A percentile compares a stretch with the other conserved stretches of the same genome.
phyloP scores from a whole-genome alignment of 2,113 vertebrate genomes.

The Solea solea region DNA sequence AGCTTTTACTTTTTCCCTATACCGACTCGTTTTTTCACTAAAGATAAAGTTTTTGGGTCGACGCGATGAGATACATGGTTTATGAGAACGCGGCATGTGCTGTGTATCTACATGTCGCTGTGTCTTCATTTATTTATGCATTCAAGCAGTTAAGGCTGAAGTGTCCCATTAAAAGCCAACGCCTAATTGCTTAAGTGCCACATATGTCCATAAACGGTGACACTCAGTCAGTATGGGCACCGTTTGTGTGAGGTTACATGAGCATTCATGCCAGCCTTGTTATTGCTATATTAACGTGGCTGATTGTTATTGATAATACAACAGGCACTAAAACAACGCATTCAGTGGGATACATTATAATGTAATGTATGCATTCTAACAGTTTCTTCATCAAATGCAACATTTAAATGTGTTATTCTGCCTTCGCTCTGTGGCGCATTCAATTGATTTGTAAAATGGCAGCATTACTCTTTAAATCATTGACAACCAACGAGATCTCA shows the following conservation, averaged over 20 bases:
- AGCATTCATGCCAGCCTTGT: not conserved
- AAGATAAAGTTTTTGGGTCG: not conserved
- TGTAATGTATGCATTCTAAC: not conserved
- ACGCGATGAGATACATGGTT: not conserved
- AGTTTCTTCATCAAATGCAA: not conserved
- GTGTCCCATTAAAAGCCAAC: constrained; percentile 18
- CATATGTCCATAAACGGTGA: not conserved
- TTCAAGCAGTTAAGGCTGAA: not conserved
- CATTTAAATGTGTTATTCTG: not conserved
- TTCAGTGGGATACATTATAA: not conserved
- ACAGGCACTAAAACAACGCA: not conserved
- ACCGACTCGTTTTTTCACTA: not conserved
- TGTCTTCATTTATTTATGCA: not conserved
- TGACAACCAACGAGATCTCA: not conserved
- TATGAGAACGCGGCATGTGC: not conserved
- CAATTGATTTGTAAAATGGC: not conserved
- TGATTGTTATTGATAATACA: not conserved
- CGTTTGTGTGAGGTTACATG: not conserved
- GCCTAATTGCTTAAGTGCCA: constrained; percentile 13
- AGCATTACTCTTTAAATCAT: not conserved
- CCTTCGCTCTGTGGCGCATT: not conserved
- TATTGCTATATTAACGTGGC: not conserved
- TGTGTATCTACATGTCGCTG: too few species aligned
- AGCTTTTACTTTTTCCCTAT: not conserved
- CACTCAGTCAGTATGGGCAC: not conserved